phyloP scores from a whole-genome alignment of 92 coral and sea anemone genomes.

The Zoanthus gigantus region DNA sequence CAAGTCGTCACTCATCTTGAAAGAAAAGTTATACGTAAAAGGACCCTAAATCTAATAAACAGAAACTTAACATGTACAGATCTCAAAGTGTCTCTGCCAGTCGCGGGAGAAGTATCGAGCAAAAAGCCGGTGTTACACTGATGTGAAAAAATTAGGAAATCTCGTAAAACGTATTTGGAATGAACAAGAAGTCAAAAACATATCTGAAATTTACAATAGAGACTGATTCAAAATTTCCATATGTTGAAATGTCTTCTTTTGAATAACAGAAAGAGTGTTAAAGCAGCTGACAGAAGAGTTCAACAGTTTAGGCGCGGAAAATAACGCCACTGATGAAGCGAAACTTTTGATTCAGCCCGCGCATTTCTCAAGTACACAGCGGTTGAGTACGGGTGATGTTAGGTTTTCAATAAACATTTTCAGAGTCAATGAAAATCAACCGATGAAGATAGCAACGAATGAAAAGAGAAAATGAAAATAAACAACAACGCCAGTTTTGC shows the following conservation, averaged over 20 bases:
- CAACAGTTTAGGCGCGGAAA: slow-evolving; percentile 19
- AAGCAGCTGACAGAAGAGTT: background rate
- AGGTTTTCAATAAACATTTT: background rate
- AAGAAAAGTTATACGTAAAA: slow-evolving; percentile 18
- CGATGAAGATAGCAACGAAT: background rate
- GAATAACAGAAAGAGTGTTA: background rate
- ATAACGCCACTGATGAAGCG: background rate
- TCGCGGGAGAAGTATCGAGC: background rate
- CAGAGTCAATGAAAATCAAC: background rate
- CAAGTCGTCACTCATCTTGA: slow-evolving; percentile 22
- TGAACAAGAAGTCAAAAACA: background rate
- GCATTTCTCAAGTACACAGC: background rate
- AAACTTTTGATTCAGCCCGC: background rate
- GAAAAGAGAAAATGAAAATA: background rate
- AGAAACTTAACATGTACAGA: background rate
- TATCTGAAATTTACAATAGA: background rate
- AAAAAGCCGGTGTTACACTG: background rate
- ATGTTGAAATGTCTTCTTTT: slow-evolving; percentile 16
- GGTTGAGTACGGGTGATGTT: background rate
- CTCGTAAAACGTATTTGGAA: background rate
- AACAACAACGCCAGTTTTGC: too few relatives aligned
- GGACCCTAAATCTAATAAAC: background rate
- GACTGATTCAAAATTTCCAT: background rate
- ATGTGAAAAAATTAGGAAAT: background rate
- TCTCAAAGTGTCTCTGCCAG: background rate